A percentile compares a stretch with the other conserved stretches of the same genome.
Conservation (phyloP, 2,888 invertebrate genomes). For the Agelastica alni region DNA sequence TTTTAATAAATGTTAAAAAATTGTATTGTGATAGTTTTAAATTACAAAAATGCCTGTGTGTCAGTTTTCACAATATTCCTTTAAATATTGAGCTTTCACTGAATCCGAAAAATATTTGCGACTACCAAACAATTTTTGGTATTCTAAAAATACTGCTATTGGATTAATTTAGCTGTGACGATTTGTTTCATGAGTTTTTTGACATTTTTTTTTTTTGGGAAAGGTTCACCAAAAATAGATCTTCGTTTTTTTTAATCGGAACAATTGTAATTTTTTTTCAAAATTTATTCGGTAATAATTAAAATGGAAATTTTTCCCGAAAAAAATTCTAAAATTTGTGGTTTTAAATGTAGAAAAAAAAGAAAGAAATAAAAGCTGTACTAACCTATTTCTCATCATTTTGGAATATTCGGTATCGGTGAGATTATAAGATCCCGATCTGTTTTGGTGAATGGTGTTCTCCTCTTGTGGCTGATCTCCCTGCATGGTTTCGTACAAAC, state of each 20-base stretch:
- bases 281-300: too few species aligned
- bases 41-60: too few species aligned
- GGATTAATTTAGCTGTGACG: neutral
- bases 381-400: conserved; percentile 31
- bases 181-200: conserved; percentile 1
- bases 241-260: neutral
- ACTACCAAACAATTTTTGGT: neutral
- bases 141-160: conserved; percentile 2
- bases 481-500: conserved; percentile 38
- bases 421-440: conserved; percentile 15
- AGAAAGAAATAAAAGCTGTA: too few species aligned
- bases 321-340: neutral
- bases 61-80: too few species aligned
- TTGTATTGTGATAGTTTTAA: too few species aligned
- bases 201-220: neutral
- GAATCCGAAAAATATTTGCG: neutral
- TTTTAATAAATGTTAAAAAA: too few species aligned
- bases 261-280: neutral
- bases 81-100: too few species aligned
- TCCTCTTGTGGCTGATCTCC: conserved; percentile 36
- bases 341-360: too few species aligned
- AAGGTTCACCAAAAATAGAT: conserved; percentile 4
- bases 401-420: conserved; percentile 25
- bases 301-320: too few species aligned
- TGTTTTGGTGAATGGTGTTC: conserved; percentile 20